Base-by-base conservation (phyloP, 1,140 invertebrate species). In the Drosophila seguyi region DNA sequence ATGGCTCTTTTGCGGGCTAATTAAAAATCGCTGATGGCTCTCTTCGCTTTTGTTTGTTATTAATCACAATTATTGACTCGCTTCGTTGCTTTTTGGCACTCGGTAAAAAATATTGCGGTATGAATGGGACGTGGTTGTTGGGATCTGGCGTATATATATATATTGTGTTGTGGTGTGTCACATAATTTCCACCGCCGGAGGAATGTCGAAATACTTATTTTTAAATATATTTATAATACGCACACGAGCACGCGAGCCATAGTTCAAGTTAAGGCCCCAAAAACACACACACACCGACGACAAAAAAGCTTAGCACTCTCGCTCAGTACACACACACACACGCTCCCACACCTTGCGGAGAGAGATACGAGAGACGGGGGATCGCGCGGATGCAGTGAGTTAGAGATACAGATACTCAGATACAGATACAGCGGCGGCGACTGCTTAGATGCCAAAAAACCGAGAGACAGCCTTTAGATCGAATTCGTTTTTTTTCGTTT, bases 121-220 rank as follows among this genome's bases (percentile, higher is more conserved):
- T 66, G 31, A 20, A 34, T 67, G 41, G 57, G 31, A 58, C 42
- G 34, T 72, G 50, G 52, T 50, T 59, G 66, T 72, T 50, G 59
- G 36, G 58, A 59, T 67, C 55, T 67, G 42, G 57, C 48, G 74
- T 72, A 39, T 22, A 27, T 41, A n/a, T 18, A n/a, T 50, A 18
- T 34, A 14, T 34, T 18, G n/a, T 18, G 27, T 29, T 50, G 5
- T 25, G 60, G 25, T 63, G 48, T 86, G 76, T 82, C 83, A 75
- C 69, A 73, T 75, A 63, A 63, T 80, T 85, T 81, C 34, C 73
- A 74, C 47, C 18, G 44, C 63, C 67, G 83, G 77, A 84, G 83
- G 77, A 84, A 90, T 90, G 85, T 90, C 74, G 85, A 90, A 90
- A 90, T 81, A 85, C 81, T 90, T 90, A 90, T 90, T 90, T 90